Percentiles rank a stretch among this genome's conserved stretches.
Evolutionary conservation across 2,888 invertebrate genomes (phyloP).

Genomic region (Eretmocerus hayati): DNA sequence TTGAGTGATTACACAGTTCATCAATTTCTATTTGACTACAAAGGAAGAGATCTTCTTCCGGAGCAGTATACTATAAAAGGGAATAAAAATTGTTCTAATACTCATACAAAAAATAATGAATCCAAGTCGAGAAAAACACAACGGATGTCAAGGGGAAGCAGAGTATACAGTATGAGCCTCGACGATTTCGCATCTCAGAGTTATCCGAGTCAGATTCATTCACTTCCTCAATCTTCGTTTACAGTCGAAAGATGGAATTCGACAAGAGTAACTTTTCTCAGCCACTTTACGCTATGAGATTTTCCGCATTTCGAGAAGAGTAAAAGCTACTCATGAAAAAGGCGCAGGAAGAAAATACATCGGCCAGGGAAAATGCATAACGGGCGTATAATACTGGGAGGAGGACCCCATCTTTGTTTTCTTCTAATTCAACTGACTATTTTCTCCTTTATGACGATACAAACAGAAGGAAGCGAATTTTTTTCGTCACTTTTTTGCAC

Average conservation of each 20-base stretch:
- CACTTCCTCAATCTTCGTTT: too few relatives aligned
- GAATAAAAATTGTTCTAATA: conserved; percentile 16
- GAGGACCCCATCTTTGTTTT: conserved; percentile 10
- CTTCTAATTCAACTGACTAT: conserved; percentile 15
- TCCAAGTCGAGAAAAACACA: conserved; percentile 13
- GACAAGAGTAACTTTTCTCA: too few relatives aligned
- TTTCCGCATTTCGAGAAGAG: too few relatives aligned
- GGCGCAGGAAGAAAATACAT: conserved; percentile 14
- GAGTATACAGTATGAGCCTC: conserved; percentile 13
- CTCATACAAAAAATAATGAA: conserved; percentile 19
- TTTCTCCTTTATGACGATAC: too few relatives aligned
- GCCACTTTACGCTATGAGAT: too few relatives aligned
- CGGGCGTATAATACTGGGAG: conserved; percentile 21
- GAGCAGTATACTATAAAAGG: conserved; percentile 18
- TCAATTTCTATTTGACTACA: conserved; percentile 19
- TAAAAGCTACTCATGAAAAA: too few relatives aligned
- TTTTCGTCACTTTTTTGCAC: too few relatives aligned
- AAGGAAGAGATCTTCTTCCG: too few relatives aligned
- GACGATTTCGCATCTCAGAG: conserved; percentile 5
- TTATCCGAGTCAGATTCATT: too few relatives aligned
- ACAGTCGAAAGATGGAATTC: too few relatives aligned
- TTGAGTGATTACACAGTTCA: conserved; percentile 15
- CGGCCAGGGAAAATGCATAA: conserved; percentile 19
- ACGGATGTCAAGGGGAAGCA: conserved; percentile 17
- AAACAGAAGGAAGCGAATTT: too few relatives aligned